These are phyloP conservation scores for Cyanistes caeruleus DNA, from an alignment of 2,113 vertebrate genomes.

Conservation along the genomic window DNA sequence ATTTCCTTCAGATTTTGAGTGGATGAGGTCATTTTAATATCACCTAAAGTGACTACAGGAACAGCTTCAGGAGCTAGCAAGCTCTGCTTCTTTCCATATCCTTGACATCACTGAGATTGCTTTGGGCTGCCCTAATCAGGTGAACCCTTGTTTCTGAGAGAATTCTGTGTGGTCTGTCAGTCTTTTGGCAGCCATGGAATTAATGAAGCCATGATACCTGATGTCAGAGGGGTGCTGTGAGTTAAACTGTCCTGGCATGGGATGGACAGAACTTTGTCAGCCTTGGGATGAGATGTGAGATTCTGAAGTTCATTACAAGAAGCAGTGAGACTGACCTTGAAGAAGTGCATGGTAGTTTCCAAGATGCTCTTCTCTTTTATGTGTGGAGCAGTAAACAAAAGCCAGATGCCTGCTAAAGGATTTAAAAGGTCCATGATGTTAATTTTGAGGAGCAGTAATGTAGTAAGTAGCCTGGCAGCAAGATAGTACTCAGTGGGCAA, in stretches of 20 bases:
- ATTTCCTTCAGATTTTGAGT: background rate
- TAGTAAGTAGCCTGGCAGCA: background rate
- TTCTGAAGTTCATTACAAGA: background rate
- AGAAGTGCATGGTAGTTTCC: accelerated
- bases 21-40: background rate
- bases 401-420: background rate
- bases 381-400: background rate
- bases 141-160: background rate
- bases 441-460: background rate
- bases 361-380: background rate
- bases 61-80: background rate
- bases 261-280: background rate
- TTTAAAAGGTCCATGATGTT: background rate
- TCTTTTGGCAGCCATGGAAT: background rate
- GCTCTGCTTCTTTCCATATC: background rate
- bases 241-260: background rate
- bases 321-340: background rate
- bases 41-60: background rate
- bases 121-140: background rate
- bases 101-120: background rate
- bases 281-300: background rate
- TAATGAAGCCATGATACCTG: background rate
- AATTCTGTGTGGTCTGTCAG: background rate
- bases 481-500: accelerated
- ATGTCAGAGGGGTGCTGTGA: background rate